Evolutionary conservation across 2,888 invertebrate species (phyloP), one percentile per base, ranked within the genome.

Genomic region (Lacanobia oleracea): DNA sequence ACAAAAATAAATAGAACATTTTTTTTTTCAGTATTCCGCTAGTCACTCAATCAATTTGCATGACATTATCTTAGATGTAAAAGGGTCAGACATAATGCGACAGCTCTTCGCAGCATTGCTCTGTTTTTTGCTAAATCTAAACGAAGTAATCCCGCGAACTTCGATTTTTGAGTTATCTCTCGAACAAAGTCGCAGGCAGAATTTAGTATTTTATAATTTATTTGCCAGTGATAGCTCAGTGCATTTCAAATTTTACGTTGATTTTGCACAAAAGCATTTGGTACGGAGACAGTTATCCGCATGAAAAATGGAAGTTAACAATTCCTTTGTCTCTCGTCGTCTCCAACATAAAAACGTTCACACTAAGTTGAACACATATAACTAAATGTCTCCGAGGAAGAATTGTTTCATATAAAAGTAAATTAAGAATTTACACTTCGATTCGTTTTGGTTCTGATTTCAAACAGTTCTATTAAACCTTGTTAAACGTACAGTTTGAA

Each of bases 401-500:
- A 75, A 40, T n/a, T 23, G 4, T 60, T 60, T 59, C 5, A 8
- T 53, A 3, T 23, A 27, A 45, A 21, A 12, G 9, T 37, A 51
- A 18, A 51, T 48, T 56, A 57, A 10, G 7, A 50, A 57, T 70
- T 70, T 21, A 37, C 18, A 43, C 37, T 59, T 45, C 33, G 27
- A 40, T 67, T 70, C 16, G 12, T 77, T 37, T 59, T 27, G 14
- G 2, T 50, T 53, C 12, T 37, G 8, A 43, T 63, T 60, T 53
- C 33, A 40, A 45, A 62, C 40, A 51, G 50, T 51, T 57, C 23
- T 7, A 64, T 67, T 53, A 50, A 23, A 37, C 43, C 57, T 77
- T 77, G 50, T 65, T 79, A 56, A 66, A 43, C 16, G 27, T 27
- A 64, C n/a, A 27, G 60, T 68, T 62, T 51, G 18, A 79, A 63